Evolutionary conservation across 2,113 vertebrate genomes (phyloP), one percentile per base, ranked within the genome.

Genomic region (Antechinus flavipes): DNA sequence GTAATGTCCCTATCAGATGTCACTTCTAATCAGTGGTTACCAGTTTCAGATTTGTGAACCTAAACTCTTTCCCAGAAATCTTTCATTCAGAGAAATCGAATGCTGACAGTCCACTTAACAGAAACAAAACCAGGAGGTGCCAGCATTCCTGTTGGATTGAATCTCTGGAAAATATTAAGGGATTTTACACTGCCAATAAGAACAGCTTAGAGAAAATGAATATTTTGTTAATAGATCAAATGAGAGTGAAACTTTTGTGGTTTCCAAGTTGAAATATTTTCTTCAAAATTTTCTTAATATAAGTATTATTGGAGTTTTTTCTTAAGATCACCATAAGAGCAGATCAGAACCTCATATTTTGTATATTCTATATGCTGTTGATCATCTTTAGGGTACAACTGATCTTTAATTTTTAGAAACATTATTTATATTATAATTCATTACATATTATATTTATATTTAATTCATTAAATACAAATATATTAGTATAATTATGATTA

Each of bases 341-440:
- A 52, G 0, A 8, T 14, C 27, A 47, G 49, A n/a, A n/a, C 53
- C 9, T 3, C 35, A 8, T 2, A n/a, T 22, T 24, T 93, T 1
- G 0, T 23, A 3, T 12, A 46, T 1, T 22, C 22, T 6, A 3
- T 0, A 3, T 3, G 7, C 6, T 0, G 0, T 3, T 68, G 30
- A 54, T 11, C 19, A 4, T 0, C 0, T 16, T 27, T 35, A 26
- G 50, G 50, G 84, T 16, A 42, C 35, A 42, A 76, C 0, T 76
- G 16, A 76, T n/a, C 68, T 22, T 42, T n/a, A 76, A n/a, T 76
- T 22, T 76, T n/a, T 76, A 42, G 22, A 42, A 76, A 42, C 49
- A 7, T 49, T 54, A 54, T 54, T 54, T 54, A 54, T 54, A 54
- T 52, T 52, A 52, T 10, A 10, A 52, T 52, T 52, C 50, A 52